Evolutionary conservation across 2,888 invertebrate species (phyloP).

Genomic region (Hyalella azteca): DNA sequence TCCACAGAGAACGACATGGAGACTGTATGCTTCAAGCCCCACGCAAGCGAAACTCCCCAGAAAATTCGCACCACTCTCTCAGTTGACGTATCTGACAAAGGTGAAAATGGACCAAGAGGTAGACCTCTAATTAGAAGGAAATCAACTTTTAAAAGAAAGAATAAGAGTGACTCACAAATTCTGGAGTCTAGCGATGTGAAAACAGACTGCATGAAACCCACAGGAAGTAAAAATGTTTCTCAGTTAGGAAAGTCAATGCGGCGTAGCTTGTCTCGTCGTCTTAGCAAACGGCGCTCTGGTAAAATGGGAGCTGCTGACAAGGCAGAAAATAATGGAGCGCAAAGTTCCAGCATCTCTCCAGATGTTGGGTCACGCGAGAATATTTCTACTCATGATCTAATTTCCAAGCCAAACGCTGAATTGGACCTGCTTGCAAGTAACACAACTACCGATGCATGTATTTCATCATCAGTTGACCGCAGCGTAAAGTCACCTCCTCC

Average conservation of each 20-base stretch:
- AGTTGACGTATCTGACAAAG: not conserved
- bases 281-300: not conserved
- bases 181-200: not conserved
- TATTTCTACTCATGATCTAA: no score
- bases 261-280: slow-evolving; percentile 7
- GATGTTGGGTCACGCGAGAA: no score
- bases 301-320: not conserved
- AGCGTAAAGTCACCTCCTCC: not conserved
- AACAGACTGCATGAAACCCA: not conserved
- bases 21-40: not conserved
- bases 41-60: not conserved
- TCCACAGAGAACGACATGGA: not conserved
- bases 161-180: slow-evolving; percentile 8
- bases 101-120: not conserved
- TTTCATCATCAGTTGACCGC: no score
- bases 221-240: not conserved
- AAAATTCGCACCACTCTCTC: not conserved
- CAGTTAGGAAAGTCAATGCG: slow-evolving; percentile 1
- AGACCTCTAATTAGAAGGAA: not conserved
- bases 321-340: not conserved
- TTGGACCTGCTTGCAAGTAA: no score
- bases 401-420: no score
- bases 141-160: not conserved
- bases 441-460: no score
- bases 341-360: not conserved